These are phyloP conservation scores for Eleutherodactylus coqui DNA, from an alignment of 2,797 vertebrate species.

Conservation along the genomic window DNA sequence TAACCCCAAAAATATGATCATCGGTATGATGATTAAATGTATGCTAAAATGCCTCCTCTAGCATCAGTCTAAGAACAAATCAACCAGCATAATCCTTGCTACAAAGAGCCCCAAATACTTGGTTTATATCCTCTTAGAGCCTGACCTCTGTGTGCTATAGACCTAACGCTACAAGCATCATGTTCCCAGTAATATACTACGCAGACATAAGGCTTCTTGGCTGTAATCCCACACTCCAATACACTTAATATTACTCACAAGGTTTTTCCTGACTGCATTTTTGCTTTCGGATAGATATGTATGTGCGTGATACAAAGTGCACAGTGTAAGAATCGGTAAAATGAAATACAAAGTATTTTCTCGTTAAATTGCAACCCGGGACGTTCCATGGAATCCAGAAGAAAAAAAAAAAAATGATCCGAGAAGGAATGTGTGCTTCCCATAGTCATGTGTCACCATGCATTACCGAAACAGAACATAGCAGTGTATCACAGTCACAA, in stretches of 20 bases:
- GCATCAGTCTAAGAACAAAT: constrained; percentile 40
- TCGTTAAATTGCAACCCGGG: neutral
- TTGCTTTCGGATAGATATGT: neutral
- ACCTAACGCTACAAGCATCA: constrained; percentile 2
- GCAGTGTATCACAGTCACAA: constrained; percentile 45
- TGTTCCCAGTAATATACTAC: constrained; percentile 1
- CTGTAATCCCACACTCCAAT: constrained; percentile 29
- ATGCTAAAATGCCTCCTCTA: constrained; percentile 42
- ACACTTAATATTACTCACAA: neutral
- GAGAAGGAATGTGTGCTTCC: constrained; percentile 21
- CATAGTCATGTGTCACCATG: constrained; percentile 32
- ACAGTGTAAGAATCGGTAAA: neutral
- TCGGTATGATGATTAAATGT: neutral
- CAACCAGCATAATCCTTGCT: constrained; percentile 31
- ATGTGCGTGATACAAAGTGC: neutral
- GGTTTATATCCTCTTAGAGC: neutral
- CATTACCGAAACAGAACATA: constrained; percentile 25
- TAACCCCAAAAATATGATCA: constrained; percentile 2
- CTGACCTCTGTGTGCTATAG: neutral
- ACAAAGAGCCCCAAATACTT: constrained; percentile 18
- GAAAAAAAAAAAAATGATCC: neutral
- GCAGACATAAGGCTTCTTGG: constrained; percentile 51
- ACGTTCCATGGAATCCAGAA: constrained; percentile 15
- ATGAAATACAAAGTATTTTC: constrained; percentile 32
- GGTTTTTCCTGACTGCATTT: constrained; percentile 24